Conservation (phyloP, 2,113 vertebrate genomes). For the Bubo bubo region DNA sequence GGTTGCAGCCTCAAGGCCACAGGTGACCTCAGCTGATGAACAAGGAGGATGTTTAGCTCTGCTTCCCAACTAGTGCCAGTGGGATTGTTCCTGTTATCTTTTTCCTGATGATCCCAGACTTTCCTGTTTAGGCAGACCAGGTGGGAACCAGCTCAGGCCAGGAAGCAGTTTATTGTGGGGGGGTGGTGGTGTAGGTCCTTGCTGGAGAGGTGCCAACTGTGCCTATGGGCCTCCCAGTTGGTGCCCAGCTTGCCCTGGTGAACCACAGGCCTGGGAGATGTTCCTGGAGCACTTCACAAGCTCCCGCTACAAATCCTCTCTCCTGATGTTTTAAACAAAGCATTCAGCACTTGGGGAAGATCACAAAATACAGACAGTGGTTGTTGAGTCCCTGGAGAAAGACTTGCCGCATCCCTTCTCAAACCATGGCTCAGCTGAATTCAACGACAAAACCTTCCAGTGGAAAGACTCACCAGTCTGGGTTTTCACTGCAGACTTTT, state of each 20-base stretch:
- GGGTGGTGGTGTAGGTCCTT: neutral
- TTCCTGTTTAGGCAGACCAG: neutral
- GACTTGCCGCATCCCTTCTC: neutral
- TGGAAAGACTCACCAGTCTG: neutral
- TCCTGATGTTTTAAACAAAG: neutral
- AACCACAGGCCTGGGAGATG: neutral
- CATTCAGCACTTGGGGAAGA: neutral
- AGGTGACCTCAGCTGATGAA: neutral
- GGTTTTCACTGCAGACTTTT: neutral
- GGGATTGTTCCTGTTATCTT: neutral
- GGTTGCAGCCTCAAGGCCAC: neutral
- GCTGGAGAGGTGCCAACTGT: neutral
- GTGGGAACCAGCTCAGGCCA: neutral
- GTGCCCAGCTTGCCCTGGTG: neutral
- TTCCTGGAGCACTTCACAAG: neutral
- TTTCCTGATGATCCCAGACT: neutral
- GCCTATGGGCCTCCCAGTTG: neutral
- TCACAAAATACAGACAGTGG: accelerated
- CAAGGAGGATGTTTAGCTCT: neutral
- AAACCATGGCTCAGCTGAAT: neutral
- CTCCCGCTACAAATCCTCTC: neutral
- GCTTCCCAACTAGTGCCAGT: neutral
- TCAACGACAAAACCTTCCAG: neutral
- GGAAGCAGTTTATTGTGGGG: neutral
- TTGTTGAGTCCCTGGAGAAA: neutral